phyloP scores from a whole-genome alignment of 2,888 invertebrate species.

The Drosophila villosipedis region DNA sequence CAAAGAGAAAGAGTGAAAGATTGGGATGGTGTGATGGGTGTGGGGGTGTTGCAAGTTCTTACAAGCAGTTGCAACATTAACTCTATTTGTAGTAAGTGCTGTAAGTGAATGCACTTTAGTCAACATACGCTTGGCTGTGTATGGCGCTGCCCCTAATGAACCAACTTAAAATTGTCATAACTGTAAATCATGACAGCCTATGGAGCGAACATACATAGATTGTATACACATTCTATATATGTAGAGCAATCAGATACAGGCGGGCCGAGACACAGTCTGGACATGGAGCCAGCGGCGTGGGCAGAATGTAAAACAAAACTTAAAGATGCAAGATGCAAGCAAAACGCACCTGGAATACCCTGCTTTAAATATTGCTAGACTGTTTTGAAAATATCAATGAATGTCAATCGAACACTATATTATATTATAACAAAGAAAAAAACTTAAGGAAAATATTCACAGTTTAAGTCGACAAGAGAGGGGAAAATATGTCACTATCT shows the following conservation, averaged over 20 bases:
- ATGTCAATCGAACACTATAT: neutral
- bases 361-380: neutral
- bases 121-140: slow-evolving; percentile 13
- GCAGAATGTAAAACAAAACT: slow-evolving; percentile 36
- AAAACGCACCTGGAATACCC: slow-evolving; percentile 25
- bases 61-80: slow-evolving; percentile 32
- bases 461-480: neutral
- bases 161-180: slow-evolving; percentile 81
- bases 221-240: neutral
- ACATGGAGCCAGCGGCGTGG: slow-evolving; percentile 45
- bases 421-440: neutral
- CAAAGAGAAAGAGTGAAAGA: slow-evolving; percentile 3
- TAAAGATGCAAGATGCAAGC: neutral
- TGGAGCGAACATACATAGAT: slow-evolving; percentile 60
- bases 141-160: slow-evolving; percentile 68
- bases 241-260: slow-evolving; percentile 61
- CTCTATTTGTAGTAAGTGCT: slow-evolving; percentile 36
- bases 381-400: neutral
- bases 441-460: rapidly evolving
- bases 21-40: neutral
- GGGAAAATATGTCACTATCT: neutral
- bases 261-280: slow-evolving; percentile 13
- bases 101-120: slow-evolving; percentile 37
- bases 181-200: slow-evolving; percentile 78
- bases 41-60: neutral